These are phyloP conservation scores for Apodemus speciosus DNA, from an alignment of 2,113 vertebrate species.

Conservation along the genomic window DNA sequence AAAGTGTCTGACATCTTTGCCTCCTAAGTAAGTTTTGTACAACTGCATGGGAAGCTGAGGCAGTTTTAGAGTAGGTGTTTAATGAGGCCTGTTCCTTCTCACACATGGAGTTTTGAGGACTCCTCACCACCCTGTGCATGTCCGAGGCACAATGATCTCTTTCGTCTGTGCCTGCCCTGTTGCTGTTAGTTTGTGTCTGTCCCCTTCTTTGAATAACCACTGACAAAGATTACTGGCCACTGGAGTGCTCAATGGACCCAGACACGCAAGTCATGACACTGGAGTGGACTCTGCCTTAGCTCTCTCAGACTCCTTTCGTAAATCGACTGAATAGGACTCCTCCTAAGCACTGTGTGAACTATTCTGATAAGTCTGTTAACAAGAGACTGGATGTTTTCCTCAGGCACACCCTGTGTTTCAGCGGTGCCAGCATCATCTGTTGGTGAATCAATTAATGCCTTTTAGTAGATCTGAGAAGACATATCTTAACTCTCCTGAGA, in stretches of 20 bases:
- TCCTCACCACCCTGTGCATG: not conserved
- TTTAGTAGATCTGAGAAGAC: not conserved
- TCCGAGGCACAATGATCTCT: fast-evolving
- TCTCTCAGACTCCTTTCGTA: not conserved
- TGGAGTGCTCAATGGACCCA: not conserved
- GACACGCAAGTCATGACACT: not conserved
- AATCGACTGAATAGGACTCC: not conserved
- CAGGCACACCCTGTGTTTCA: not conserved
- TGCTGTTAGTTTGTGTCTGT: not conserved
- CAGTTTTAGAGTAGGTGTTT: not conserved
- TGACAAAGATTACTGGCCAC: not conserved
- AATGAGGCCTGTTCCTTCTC: not conserved
- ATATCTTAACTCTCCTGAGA: not conserved
- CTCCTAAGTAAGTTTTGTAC: not conserved
- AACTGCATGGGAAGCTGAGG: not conserved
- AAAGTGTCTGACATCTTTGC: constrained; percentile 18
- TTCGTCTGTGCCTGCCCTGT: not conserved
- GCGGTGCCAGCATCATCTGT: not conserved
- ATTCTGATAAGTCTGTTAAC: not conserved
- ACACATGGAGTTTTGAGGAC: not conserved
- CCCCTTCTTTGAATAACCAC: not conserved
- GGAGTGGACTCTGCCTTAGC: not conserved
- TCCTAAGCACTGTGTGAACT: not conserved
- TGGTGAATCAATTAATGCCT: not conserved
- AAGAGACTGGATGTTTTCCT: not conserved